phyloP scores from a whole-genome alignment of 2,113 vertebrate genomes.

The Anhinga rufa region DNA sequence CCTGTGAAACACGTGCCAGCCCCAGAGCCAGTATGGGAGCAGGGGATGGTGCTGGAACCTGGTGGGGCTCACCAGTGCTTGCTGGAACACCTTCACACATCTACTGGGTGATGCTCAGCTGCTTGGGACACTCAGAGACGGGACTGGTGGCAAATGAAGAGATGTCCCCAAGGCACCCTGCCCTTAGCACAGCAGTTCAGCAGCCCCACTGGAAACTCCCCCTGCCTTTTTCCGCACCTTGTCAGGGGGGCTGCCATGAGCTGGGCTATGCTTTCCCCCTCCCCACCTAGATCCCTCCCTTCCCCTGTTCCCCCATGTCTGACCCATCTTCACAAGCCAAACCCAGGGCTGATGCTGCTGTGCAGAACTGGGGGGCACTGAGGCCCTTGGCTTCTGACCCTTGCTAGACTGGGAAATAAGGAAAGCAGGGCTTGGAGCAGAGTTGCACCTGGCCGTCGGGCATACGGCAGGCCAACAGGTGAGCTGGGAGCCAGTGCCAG shows the following conservation, averaged over 20 bases:
- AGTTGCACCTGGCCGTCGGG: fast-evolving
- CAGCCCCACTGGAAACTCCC: neutral
- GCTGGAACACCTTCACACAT: neutral
- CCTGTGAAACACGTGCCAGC: neutral
- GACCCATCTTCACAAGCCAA: neutral
- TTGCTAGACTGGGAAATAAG: neutral
- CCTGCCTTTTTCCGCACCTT: neutral
- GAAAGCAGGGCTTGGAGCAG: neutral
- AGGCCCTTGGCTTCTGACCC: neutral
- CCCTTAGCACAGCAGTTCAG: neutral
- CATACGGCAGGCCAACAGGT: fast-evolving
- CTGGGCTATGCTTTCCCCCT: neutral
- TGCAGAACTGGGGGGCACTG: neutral
- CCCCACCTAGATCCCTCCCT: neutral
- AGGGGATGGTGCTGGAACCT: neutral
- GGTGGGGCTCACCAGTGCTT: neutral
- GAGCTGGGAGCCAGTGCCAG: neutral
- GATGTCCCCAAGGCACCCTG: neutral
- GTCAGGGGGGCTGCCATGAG: neutral
- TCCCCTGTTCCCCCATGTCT: no score
- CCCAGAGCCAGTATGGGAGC: neutral
- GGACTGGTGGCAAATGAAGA: neutral
- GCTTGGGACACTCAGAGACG: neutral
- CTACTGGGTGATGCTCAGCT: neutral
- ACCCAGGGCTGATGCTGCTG: neutral